A percentile compares a stretch with the other conserved stretches of the same genome.
These are phyloP conservation scores for Drosophila hydei DNA, from an alignment of 1,140 invertebrate genomes.

Conservation along the genomic window DNA sequence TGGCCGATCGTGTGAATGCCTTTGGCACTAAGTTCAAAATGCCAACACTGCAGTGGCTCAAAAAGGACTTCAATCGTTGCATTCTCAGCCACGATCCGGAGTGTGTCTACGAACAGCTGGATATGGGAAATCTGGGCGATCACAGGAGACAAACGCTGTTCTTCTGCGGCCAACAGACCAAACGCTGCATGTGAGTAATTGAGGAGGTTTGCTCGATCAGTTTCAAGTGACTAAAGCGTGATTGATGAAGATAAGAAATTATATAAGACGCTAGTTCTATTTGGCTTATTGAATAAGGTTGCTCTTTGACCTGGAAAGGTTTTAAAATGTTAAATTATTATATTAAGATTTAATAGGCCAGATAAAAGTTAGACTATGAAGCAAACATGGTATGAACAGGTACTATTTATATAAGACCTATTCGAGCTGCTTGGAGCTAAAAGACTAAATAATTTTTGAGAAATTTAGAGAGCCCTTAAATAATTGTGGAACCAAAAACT, in stretches of 20 bases:
- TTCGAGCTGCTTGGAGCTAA: no score
- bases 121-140: conserved; percentile 91
- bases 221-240: not conserved
- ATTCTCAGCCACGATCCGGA: conserved; percentile 92
- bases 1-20: conserved; percentile 92
- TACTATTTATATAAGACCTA: no score
- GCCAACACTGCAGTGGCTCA: conserved; percentile 92
- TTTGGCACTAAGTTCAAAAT: conserved; percentile 92
- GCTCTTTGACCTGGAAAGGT: no score
- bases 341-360: no score
- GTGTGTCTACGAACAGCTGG: conserved; percentile 91
- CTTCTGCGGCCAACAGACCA: conserved; percentile 93
- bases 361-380: no score
- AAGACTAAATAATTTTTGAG: no score
- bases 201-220: conserved; percentile 12
- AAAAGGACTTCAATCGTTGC: conserved; percentile 95
- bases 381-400: no score
- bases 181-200: conserved; percentile 90
- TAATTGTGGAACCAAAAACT: no score
- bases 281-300: no score
- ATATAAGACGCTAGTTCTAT: no score
- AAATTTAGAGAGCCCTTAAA: no score
- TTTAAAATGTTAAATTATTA: no score
- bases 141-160: conserved; percentile 92
- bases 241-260: not conserved